Conservation (phyloP, 2,113 vertebrate genomes). For the Illadopsis cleaveri region DNA sequence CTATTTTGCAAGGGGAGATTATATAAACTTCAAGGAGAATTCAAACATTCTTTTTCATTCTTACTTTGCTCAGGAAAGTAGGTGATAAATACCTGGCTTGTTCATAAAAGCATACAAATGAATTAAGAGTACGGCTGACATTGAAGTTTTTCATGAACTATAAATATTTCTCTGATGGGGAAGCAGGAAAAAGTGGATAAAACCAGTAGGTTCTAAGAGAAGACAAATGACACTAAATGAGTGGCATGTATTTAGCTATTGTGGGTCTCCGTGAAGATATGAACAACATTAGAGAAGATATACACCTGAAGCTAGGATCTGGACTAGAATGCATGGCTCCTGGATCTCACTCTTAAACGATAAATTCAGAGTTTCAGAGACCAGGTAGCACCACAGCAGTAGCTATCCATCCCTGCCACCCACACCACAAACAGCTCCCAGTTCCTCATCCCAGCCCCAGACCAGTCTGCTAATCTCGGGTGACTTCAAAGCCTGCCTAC, state of each 20-base stretch:
- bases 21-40: neutral
- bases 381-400: neutral
- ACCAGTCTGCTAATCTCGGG: neutral
- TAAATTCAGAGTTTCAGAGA: neutral
- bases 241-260: neutral
- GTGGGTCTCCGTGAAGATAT: neutral
- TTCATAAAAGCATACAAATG: neutral
- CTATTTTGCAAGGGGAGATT: neutral
- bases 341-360: neutral
- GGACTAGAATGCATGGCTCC: neutral
- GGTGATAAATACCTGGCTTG: neutral
- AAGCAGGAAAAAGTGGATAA: neutral
- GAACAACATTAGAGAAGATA: neutral
- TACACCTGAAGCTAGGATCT: neutral
- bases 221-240: neutral
- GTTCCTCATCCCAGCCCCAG: neutral
- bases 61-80: neutral
- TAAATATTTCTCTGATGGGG: neutral
- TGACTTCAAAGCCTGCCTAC: conserved; percentile 37
- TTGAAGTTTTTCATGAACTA: neutral
- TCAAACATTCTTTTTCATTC: neutral
- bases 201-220: neutral
- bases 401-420: neutral
- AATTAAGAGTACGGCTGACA: neutral
- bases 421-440: neutral